Conservation (phyloP, 2,113 vertebrate species). For the Isichthys henryi region DNA sequence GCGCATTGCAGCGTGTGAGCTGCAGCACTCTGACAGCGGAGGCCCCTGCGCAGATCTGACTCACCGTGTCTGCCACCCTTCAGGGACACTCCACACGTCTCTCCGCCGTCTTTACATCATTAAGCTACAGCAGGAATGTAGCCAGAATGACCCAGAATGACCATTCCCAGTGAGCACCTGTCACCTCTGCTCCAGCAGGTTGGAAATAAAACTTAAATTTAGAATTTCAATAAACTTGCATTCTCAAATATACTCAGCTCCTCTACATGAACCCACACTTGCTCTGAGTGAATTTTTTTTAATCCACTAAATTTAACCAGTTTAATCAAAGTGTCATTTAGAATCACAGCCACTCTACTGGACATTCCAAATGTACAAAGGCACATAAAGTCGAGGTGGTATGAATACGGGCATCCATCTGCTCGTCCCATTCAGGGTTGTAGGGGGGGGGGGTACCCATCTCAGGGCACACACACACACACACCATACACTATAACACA, state of each 20-base stretch:
- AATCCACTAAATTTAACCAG: background rate
- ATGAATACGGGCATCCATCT: background rate
- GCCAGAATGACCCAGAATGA: slow-evolving; percentile 11
- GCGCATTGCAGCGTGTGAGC: slow-evolving; percentile 26
- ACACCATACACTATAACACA: too few relatives aligned
- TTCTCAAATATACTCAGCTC: background rate
- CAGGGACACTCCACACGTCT: background rate
- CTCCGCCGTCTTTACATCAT: background rate
- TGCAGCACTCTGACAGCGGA: slow-evolving; percentile 22
- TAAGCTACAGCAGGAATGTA: slow-evolving; percentile 1
- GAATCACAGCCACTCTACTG: background rate
- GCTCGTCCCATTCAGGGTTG: background rate
- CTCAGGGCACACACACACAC: too few relatives aligned
- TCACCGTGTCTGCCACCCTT: slow-evolving; percentile 19
- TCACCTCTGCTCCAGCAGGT: slow-evolving; percentile 9
- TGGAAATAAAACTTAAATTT: background rate
- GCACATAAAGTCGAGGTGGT: background rate
- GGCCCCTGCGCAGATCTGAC: background rate
- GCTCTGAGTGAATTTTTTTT: background rate
- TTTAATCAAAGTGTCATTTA: background rate
- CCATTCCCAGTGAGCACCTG: slow-evolving; percentile 8
- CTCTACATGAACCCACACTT: background rate
- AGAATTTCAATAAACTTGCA: background rate
- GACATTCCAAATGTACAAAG: background rate
- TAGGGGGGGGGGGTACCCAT: background rate